Conservation (phyloP, 2,113 vertebrate genomes). For the Seriola dumerili region DNA sequence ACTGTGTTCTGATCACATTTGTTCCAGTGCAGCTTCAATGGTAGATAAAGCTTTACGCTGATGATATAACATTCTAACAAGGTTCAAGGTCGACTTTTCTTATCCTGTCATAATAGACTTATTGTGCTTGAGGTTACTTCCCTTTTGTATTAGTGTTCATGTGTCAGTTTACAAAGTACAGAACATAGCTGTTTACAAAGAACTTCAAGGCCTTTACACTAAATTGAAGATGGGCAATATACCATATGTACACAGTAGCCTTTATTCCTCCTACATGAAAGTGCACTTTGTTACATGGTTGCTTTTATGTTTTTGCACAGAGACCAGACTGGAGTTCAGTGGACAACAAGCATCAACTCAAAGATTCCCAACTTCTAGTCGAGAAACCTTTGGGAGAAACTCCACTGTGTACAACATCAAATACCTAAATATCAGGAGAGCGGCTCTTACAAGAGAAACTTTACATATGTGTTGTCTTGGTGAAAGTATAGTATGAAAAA, state of each 20-base stretch:
- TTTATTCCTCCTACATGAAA: background rate
- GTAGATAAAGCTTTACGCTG: background rate
- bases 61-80: constrained; percentile 6
- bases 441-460: background rate
- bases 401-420: background rate
- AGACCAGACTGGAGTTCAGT: background rate
- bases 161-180: background rate
- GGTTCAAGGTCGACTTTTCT: background rate
- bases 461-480: background rate
- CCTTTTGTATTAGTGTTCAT: background rate
- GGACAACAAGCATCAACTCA: background rate
- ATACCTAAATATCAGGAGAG: background rate
- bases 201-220: constrained; percentile 6
- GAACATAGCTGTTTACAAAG: background rate
- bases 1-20: background rate
- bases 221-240: background rate
- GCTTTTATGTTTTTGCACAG: background rate
- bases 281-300: background rate
- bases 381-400: background rate
- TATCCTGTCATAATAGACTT: background rate
- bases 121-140: background rate
- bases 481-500: background rate
- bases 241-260: background rate
- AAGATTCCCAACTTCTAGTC: background rate
- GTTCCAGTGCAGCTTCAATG: background rate